Percentiles rank a stretch among this genome's conserved stretches.
These are phyloP conservation scores for Maniola hyperantus DNA, from an alignment of 2,888 invertebrate species.

Conservation along the genomic window DNA sequence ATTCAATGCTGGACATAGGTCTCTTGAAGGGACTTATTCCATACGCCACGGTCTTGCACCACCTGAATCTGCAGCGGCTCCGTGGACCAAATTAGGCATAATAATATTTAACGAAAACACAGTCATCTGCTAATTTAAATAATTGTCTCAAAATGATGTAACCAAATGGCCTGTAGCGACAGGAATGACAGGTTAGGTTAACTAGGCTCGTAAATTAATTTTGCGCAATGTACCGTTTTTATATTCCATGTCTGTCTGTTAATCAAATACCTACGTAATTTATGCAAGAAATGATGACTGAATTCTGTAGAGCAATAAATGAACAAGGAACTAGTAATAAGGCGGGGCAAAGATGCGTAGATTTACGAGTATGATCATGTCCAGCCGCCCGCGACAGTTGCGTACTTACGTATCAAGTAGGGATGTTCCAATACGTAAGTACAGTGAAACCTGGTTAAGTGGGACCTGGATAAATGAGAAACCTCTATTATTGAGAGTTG, in stretches of 20 bases:
- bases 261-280: constrained; percentile 70
- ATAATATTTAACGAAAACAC: not conserved
- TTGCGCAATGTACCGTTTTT: constrained; percentile 43
- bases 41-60: too few relatives aligned
- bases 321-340: constrained; percentile 25
- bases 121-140: constrained; percentile 8
- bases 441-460: too few relatives aligned
- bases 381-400: constrained; percentile 41
- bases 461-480: too few relatives aligned
- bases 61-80: too few relatives aligned
- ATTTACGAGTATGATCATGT: constrained; percentile 39
- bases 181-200: constrained; percentile 20
- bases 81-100: not conserved
- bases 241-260: constrained; percentile 57
- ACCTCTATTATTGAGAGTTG: too few relatives aligned
- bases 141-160: constrained; percentile 10
- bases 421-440: not conserved
- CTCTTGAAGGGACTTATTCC: too few relatives aligned
- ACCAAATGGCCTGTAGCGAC: not conserved
- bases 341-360: constrained; percentile 47
- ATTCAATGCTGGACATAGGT: too few relatives aligned
- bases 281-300: constrained; percentile 53
- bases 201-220: constrained; percentile 67
- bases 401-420: constrained; percentile 25
- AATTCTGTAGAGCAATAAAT: constrained; percentile 7